phyloP scores from a whole-genome alignment of 1,140 invertebrate species.

The Colletes latitarsis region DNA sequence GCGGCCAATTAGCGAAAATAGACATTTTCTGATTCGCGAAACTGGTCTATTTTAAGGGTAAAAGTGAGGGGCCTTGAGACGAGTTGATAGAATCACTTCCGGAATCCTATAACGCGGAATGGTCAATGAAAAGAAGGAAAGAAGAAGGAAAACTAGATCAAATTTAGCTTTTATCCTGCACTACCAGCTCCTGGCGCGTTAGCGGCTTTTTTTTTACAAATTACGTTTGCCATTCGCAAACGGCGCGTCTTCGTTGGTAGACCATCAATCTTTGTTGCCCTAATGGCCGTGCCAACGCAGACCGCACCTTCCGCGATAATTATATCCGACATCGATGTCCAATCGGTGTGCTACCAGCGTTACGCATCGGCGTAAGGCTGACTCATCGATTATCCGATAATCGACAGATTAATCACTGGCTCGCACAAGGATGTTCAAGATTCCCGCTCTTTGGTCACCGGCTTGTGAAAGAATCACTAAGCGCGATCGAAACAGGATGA shows the following conservation, averaged over 20 bases:
- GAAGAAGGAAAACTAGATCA: neutral
- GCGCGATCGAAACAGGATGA: constrained; percentile 9
- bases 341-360: constrained; percentile 39
- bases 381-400: constrained; percentile 58
- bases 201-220: neutral
- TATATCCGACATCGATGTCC: constrained; percentile 69
- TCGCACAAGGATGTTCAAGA: constrained; percentile 63
- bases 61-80: too few relatives aligned
- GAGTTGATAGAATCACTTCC: too few relatives aligned
- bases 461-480: constrained; percentile 55
- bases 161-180: neutral
- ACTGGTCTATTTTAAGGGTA: neutral
- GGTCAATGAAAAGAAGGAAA: neutral
- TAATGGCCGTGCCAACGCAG: constrained; percentile 31
- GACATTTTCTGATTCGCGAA: constrained; percentile 19
- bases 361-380: constrained; percentile 7
- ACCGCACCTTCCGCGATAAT: constrained; percentile 61
- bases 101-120: too few relatives aligned
- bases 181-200: neutral
- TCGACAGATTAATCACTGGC: constrained; percentile 55
- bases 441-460: constrained; percentile 58
- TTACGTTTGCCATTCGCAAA: neutral
- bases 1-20: too few relatives aligned
- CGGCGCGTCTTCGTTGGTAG: constrained; percentile 1
- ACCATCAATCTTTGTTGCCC: constrained; percentile 14